These are phyloP conservation scores for Masnerella sp. DNA, from an alignment of 2,888 invertebrate species.

Conservation along the genomic window DNA sequence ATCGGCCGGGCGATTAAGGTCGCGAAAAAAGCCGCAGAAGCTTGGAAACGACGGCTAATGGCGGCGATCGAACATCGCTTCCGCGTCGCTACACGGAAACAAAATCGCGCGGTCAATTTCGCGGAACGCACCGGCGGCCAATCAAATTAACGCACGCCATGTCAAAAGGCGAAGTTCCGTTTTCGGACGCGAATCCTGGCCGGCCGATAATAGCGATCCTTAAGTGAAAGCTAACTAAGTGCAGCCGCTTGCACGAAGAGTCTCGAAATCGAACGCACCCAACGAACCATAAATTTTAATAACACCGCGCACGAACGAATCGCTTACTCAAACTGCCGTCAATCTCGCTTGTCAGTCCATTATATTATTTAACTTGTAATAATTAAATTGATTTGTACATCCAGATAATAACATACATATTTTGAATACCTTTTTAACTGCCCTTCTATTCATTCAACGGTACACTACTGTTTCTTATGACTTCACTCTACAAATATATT, in stretches of 20 bases:
- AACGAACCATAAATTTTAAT: conserved; percentile 27
- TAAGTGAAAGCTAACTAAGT: conserved; percentile 25
- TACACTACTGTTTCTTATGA: conserved; percentile 8
- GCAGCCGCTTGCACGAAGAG: conserved; percentile 11
- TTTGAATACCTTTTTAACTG: conserved; percentile 30
- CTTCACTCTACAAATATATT: no score
- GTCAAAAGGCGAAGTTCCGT: conserved; percentile 57
- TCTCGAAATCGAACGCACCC: conserved; percentile 22
- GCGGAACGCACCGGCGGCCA: conserved; percentile 44
- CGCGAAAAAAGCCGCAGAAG: conserved; percentile 12
- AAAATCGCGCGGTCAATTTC: conserved; percentile 50
- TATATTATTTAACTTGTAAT: conserved; percentile 4
- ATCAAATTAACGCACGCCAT: conserved; percentile 56
- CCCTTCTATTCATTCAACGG: conserved; percentile 21
- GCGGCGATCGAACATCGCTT: no score
- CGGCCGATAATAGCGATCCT: conserved; percentile 26
- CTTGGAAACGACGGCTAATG: conserved; percentile 38
- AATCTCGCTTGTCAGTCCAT: conserved; percentile 32
- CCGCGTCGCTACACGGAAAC: conserved; percentile 60
- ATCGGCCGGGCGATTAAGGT: not conserved
- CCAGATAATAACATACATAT: conserved; percentile 10
- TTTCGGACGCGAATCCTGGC: no score
- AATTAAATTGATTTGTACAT: conserved; percentile 32
- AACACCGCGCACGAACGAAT: conserved; percentile 13
- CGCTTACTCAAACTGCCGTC: conserved; percentile 25